Evolutionary conservation across 2,888 invertebrate species (phyloP), one percentile per base, ranked within the genome.

Genomic region (Cephus runcator): DNA sequence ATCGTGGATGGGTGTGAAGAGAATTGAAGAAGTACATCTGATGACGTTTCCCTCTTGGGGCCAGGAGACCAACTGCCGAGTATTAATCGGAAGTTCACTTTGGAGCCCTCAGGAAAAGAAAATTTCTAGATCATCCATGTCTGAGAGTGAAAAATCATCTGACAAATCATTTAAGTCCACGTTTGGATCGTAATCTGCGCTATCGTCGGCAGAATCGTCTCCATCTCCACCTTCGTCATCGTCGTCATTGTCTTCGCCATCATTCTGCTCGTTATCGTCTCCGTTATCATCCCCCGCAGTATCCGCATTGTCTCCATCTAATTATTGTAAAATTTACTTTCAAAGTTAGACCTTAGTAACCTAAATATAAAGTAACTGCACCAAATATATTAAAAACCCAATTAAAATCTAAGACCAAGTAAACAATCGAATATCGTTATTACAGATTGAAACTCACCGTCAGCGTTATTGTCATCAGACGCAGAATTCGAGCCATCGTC

Each of bases 401-500:
- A 34, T 34, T 76, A 56, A 74, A n/a, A 34, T 74, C 35, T 12
- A 33, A 15, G 23, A 15, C 11, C 30, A 69, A 69, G 1, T 4
- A 6, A 12, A 3, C 6, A 12, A 23, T 31, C 31, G 12, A 31
- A 75, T 40, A 30, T 33, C 40, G 11, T 15, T 68, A 6, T 73
- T 40, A 34, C 4, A 11, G 71, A 33, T 69, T 35, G 4, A 74
- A 74, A 79, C 79, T 83, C 84, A 90, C 92, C 91, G 79, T 92
- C 91, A 77, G 89, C 90, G 76, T 91, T 91, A 80, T 92, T 92
- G 81, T 92, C 92, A 76, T 92, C 92, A 35, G 92, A 92, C 36
- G 87, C 91, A 30, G 91, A 89, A 79, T 90, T 91, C 6, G 91
- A 91, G n/a, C 90, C 91, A 87, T 94, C 94, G 84, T 93, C 95